These are phyloP conservation scores for Caranx ignobilis DNA, from an alignment of 2,113 vertebrate species.

Conservation along the genomic window DNA sequence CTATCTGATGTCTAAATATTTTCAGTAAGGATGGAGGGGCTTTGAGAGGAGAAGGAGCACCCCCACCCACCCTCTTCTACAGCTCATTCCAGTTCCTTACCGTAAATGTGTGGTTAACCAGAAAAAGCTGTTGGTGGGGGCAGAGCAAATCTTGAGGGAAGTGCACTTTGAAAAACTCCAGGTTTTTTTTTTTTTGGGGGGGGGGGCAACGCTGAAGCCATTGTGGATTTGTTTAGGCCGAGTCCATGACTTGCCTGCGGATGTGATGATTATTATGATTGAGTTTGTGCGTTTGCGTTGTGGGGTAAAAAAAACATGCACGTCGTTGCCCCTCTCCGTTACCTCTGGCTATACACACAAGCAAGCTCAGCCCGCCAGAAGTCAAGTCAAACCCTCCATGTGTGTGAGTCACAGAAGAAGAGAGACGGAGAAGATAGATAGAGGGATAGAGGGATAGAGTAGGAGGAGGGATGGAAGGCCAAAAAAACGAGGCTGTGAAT, in stretches of 20 bases:
- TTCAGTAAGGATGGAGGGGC: conserved; percentile 37
- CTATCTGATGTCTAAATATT: conserved; percentile 53
- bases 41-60: conserved; percentile 24
- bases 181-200: conserved; percentile 7
- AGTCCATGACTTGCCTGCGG: conserved; percentile 24
- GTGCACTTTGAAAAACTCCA: conserved; percentile 46
- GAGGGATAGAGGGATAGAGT: conserved; percentile 22
- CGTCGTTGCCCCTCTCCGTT: conserved; percentile 1
- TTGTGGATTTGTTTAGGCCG: conserved; percentile 52
- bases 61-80: conserved; percentile 30
- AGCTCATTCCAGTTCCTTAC: conserved; percentile 74
- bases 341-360: conserved; percentile 12
- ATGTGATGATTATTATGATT: conserved; percentile 39
- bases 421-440: conserved; percentile 6
- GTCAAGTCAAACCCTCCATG: conserved; percentile 2
- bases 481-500: conserved; percentile 58
- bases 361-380: conserved; percentile 15
- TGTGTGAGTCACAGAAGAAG: conserved; percentile 1
- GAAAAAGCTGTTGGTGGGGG: conserved; percentile 76
- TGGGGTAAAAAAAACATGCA: neutral
- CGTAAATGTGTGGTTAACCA: conserved; percentile 83
- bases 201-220: conserved; percentile 48
- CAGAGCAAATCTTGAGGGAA: conserved; percentile 62
- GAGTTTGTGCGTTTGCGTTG: conserved; percentile 34
- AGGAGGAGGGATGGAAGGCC: conserved; percentile 40